Base-by-base conservation (phyloP, 2,113 vertebrate species). In the Plecotus auritus region DNA sequence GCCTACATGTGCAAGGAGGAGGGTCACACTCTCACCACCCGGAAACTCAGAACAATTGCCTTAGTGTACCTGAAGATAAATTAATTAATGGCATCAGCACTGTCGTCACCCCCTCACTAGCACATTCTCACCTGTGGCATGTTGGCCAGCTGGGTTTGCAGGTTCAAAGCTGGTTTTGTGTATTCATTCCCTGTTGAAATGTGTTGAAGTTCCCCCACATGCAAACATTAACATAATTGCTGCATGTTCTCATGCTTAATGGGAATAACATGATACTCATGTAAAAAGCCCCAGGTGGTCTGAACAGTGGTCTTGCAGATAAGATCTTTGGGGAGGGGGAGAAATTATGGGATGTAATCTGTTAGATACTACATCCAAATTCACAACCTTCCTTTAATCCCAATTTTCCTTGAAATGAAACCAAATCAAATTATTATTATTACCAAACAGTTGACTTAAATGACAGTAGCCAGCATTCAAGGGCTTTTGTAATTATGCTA, bases 131-230 rank as follows among this genome's bases (percentile, higher is more conserved):
- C 85, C 97, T 82, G 91, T 59, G 83, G 84, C 76, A 32, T 28
- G 66, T 23, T 42, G 76, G 91, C 93, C 54, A 42, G 94, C 80
- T 1, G 0, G 56, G 59, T 69, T 45, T 90, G 90, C 87, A 78
- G 90, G 87, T 95, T 97, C 96, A 95, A 85, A 94, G 96, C 86
- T 18, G 73, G 97, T 93, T 97, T 83, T 94, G 93, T 96, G 20
- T 87, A 67, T 76, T 61, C 42, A 45, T 61, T 91, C 70, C 96
- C 88, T 45, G 3, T 49, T 74, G 96, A 85, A 91, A 76, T 42
- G 69, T 85, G 85, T 45, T 94, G 74, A 81, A 92, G 80, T 74
- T 88, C 80, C 83, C 85, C 89, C 80, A 59, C 59, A 28, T 17
- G 69, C 83, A 61, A 81, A 91, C 91, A 45, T 96, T 59, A 72